These are phyloP conservation scores for Allobates femoralis DNA, from an alignment of 2,797 vertebrate genomes.

Conservation along the genomic window DNA sequence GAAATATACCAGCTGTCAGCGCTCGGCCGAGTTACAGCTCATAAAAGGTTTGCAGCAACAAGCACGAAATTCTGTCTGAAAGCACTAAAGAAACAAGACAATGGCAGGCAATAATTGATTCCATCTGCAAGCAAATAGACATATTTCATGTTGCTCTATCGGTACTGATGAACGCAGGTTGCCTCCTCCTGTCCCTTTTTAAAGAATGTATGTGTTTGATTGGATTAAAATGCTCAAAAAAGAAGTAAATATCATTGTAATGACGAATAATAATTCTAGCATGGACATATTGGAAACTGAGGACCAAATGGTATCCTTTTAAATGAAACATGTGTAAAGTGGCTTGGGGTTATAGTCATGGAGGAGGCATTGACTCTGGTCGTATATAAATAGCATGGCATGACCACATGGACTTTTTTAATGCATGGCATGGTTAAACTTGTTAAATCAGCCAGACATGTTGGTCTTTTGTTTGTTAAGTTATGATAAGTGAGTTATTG, in stretches of 20 bases:
- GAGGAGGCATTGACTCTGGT: too few species aligned
- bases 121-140: constrained; percentile 32
- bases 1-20: constrained; percentile 46
- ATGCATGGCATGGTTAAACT: too few species aligned
- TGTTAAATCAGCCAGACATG: too few species aligned
- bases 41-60: constrained; percentile 53
- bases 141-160: constrained; percentile 14
- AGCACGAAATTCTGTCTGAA: constrained; percentile 47
- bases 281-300: neutral
- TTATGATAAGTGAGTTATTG: too few species aligned
- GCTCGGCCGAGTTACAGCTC: constrained; percentile 49
- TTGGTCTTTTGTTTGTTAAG: too few species aligned
- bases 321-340: neutral
- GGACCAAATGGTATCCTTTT: too few species aligned
- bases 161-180: neutral
- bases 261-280: neutral
- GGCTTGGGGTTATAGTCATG: neutral
- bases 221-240: neutral
- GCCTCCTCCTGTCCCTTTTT: neutral
- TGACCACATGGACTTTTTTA: too few species aligned
- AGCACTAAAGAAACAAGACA: constrained; percentile 56
- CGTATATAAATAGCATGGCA: too few species aligned
- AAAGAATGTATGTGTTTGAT: constrained; percentile 9
- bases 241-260: neutral
- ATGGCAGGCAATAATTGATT: constrained; percentile 57